Conservation (phyloP, 2,113 vertebrate genomes). For the Trematomus loennbergii region DNA sequence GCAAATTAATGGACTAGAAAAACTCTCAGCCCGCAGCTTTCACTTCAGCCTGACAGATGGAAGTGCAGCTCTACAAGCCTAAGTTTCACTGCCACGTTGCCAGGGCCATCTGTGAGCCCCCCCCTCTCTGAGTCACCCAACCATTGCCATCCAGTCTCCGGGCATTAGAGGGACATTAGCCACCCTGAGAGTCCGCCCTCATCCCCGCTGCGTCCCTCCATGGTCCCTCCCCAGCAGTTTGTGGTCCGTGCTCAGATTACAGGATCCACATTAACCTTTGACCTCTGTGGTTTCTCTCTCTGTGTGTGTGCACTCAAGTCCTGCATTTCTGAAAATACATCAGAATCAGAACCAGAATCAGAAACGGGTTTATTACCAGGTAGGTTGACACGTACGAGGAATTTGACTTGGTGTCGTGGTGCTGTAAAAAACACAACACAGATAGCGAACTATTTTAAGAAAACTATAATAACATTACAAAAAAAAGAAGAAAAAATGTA, state of each 20-base stretch:
- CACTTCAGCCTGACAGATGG: constrained; percentile 78
- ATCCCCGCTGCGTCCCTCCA: background rate
- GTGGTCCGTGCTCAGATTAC: constrained; percentile 53
- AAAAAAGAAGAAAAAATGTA: too few species aligned
- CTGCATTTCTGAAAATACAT: background rate
- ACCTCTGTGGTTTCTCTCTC: background rate
- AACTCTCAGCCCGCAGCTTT: constrained; percentile 69
- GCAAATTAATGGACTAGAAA: constrained; percentile 71
- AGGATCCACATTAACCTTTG: constrained; percentile 51
- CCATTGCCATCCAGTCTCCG: background rate
- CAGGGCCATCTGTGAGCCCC: constrained; percentile 75
- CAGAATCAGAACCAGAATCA: too few species aligned
- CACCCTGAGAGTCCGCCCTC: constrained; percentile 19
- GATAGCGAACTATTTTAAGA: too few species aligned
- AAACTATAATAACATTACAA: too few species aligned
- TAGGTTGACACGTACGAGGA: too few species aligned
- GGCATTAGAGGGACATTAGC: constrained; percentile 19
- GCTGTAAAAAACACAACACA: too few species aligned
- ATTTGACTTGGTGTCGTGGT: too few species aligned
- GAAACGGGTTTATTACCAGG: too few species aligned
- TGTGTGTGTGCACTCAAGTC: background rate
- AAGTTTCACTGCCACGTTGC: constrained; percentile 31
- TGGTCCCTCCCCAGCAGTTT: constrained; percentile 10
- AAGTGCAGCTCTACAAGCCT: constrained; percentile 42
- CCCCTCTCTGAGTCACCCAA: background rate